Conservation (phyloP, 1,140 invertebrate species). For the Littorina saxatilis region DNA sequence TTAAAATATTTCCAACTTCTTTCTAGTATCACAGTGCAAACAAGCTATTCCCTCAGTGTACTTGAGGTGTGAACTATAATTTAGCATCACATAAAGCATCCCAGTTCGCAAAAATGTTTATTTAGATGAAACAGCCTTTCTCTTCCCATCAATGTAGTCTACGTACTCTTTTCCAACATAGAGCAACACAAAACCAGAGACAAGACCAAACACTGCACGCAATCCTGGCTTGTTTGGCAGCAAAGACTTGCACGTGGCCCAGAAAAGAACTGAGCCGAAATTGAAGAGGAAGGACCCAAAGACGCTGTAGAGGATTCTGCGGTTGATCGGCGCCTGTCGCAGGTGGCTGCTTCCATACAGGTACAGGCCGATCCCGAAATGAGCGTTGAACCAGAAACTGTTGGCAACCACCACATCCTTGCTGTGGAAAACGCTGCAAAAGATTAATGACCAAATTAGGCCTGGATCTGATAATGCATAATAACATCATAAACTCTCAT, state of each 20-base stretch:
- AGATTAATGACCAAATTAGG: slow-evolving; percentile 26
- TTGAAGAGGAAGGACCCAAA: slow-evolving; percentile 68
- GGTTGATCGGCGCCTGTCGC: slow-evolving; percentile 35
- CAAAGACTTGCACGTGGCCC: slow-evolving; percentile 64
- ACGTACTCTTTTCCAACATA: slow-evolving; percentile 59
- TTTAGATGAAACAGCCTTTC: slow-evolving; percentile 7
- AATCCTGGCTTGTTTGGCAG: slow-evolving; percentile 74
- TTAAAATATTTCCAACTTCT: too few relatives aligned
- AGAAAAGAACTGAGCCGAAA: slow-evolving; percentile 66
- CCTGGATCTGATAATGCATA: background rate
- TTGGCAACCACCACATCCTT: slow-evolving; percentile 59
- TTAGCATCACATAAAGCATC: too few relatives aligned
- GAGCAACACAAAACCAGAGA: slow-evolving; percentile 51
- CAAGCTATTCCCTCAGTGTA: too few relatives aligned
- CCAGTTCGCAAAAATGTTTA: too few relatives aligned
- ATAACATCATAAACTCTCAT: too few relatives aligned
- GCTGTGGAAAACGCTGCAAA: slow-evolving; percentile 60
- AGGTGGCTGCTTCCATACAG: slow-evolving; percentile 62
- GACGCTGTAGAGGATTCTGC: slow-evolving; percentile 59
- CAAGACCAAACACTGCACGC: slow-evolving; percentile 67
- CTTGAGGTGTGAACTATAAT: too few relatives aligned
- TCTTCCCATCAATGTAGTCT: slow-evolving; percentile 44
- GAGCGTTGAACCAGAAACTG: slow-evolving; percentile 68
- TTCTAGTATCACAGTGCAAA: too few relatives aligned
- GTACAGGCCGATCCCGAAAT: slow-evolving; percentile 67